Evolutionary conservation across 1,140 invertebrate species (phyloP).

Genomic region (Bombus waltoni): DNA sequence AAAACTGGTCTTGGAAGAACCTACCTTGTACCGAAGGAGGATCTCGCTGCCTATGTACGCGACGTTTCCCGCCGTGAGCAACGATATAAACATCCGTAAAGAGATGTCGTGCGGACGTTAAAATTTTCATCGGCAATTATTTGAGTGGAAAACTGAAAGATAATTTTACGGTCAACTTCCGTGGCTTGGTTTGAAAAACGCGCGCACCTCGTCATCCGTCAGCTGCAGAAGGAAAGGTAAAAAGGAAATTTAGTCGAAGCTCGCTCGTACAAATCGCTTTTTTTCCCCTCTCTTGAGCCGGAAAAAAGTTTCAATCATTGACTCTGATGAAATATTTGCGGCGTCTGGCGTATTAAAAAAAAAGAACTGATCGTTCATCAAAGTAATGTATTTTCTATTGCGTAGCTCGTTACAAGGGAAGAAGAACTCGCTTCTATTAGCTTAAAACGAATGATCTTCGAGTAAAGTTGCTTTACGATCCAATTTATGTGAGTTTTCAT

Average conservation of each 20-base stretch:
- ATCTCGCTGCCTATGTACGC: not conserved
- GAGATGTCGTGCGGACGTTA: slow-evolving; percentile 17
- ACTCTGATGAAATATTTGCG: not conserved
- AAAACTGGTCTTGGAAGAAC: slow-evolving; percentile 57
- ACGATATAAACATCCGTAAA: slow-evolving; percentile 39
- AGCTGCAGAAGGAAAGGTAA: not conserved
- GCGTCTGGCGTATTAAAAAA: not conserved
- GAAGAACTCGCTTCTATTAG: not conserved
- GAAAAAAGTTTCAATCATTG: not conserved
- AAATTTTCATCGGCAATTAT: slow-evolving; percentile 6
- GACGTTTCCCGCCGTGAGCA: slow-evolving; percentile 28
- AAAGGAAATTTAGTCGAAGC: not conserved
- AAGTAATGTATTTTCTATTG: not conserved
- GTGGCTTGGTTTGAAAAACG: not conserved
- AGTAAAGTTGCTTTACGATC: not conserved
- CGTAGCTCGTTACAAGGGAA: not conserved
- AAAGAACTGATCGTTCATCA: not conserved
- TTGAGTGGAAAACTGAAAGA: too few species aligned
- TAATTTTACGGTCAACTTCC: not conserved
- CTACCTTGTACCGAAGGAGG: slow-evolving; percentile 18
- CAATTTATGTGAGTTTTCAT: not conserved
- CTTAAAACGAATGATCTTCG: not conserved
- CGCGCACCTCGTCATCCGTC: not conserved
- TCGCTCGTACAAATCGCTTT: not conserved
- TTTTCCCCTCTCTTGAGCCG: too few species aligned